phyloP scores from a whole-genome alignment of 2,797 vertebrate genomes.

The Rhynchotus rufescens region DNA sequence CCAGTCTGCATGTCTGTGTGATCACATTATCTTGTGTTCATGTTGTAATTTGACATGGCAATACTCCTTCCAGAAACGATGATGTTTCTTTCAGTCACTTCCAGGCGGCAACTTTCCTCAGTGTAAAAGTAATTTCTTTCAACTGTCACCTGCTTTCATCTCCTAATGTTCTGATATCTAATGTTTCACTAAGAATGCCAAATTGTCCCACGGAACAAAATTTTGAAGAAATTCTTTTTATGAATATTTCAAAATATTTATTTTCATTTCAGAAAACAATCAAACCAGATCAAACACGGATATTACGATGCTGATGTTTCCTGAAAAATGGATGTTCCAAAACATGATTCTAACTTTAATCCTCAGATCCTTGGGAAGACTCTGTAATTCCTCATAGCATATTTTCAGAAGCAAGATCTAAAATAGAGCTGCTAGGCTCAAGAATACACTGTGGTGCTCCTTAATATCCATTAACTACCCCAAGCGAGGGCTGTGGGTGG shows the following conservation, averaged over 20 bases:
- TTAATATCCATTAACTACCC: neutral
- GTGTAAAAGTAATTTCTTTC: conserved; percentile 41
- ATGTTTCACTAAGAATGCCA: conserved; percentile 55
- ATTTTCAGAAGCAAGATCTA: neutral
- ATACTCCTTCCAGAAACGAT: conserved; percentile 22
- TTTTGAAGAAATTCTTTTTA: conserved; percentile 59
- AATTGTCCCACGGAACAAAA: conserved; percentile 55
- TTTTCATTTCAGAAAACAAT: conserved; percentile 17
- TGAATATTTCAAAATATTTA: conserved; percentile 60
- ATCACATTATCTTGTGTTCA: conserved; percentile 50
- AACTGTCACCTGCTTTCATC: conserved; percentile 61
- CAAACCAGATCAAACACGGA: conserved; percentile 57
- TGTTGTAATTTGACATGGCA: conserved; percentile 46
- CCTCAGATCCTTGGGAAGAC: conserved; percentile 14
- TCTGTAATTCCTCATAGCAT: neutral
- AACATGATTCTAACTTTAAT: conserved; percentile 31
- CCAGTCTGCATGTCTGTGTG: neutral
- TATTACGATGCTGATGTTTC: conserved; percentile 57
- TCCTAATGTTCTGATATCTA: conserved; percentile 42
- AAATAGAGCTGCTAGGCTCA: conserved; percentile 1
- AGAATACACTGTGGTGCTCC: neutral
- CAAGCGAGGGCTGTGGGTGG: neutral
- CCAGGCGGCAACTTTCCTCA: conserved; percentile 23
- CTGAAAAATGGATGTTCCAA: neutral
- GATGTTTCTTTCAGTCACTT: conserved; percentile 30